Conservation (phyloP, 2,888 invertebrate genomes). For the Pammene fasciana region DNA sequence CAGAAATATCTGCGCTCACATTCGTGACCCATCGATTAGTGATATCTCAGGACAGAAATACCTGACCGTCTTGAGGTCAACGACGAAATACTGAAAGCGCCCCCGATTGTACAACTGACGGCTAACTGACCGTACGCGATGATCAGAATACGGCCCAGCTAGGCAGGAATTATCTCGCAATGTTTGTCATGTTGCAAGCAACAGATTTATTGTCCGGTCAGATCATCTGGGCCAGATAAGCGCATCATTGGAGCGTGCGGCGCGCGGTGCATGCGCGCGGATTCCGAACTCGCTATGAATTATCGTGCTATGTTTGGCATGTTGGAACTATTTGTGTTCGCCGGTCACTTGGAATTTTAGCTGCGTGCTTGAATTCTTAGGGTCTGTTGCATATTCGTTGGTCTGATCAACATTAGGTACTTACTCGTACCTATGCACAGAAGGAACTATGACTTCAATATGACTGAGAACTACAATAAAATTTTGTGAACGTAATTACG, state of each 20-base stretch:
- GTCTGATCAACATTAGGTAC: no score
- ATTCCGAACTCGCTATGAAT: constrained; percentile 24
- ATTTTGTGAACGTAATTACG: not conserved
- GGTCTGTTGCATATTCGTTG: no score
- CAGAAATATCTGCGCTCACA: no score
- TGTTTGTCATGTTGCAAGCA: constrained; percentile 26
- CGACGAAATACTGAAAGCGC: no score
- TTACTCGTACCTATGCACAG: no score
- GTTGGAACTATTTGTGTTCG: constrained; percentile 12
- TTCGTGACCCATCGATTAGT: no score
- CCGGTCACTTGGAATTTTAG: constrained; percentile 2
- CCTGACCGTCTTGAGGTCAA: no score
- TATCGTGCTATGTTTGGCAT: constrained; percentile 21
- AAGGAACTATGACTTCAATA: no score
- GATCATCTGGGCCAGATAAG: constrained; percentile 32
- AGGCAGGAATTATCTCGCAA: constrained; percentile 23
- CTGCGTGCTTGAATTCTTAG: constrained; percentile 3
- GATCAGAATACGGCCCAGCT: constrained; percentile 1
- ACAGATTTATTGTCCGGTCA: constrained; percentile 19
- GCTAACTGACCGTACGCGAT: no score
- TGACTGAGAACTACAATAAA: no score
- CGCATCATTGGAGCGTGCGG: constrained; percentile 23
- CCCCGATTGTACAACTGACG: no score
- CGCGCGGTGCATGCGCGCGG: constrained; percentile 1
- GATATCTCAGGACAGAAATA: no score